phyloP scores from a whole-genome alignment of 2,888 invertebrate genomes.

The Ichneumon xanthorius region DNA sequence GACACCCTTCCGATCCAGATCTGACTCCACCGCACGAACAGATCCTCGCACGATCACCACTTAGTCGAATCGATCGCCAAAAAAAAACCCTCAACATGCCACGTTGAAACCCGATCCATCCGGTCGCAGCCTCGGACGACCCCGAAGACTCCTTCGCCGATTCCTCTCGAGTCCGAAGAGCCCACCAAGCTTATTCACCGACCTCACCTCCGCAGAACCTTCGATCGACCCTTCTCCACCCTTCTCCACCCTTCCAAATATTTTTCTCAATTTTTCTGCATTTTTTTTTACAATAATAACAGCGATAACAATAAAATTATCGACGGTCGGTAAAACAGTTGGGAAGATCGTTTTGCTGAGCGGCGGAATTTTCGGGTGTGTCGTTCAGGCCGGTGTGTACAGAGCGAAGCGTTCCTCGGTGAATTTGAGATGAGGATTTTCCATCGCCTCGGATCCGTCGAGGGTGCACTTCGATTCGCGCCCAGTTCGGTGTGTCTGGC shows the following conservation, averaged over 20 bases:
- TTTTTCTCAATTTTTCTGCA: not conserved
- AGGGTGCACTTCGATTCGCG: slow-evolving; percentile 20
- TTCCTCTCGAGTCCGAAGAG: not conserved
- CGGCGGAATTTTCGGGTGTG: slow-evolving; percentile 19
- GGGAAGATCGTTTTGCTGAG: slow-evolving; percentile 3
- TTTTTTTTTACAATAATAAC: not conserved
- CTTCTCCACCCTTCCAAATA: not conserved
- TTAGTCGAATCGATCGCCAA: slow-evolving; percentile 5
- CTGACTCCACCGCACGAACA: not conserved
- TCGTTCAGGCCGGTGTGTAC: slow-evolving; percentile 52
- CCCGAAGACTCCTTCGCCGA: slow-evolving; percentile 10
- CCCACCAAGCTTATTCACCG: not conserved
- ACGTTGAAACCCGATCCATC: not conserved
- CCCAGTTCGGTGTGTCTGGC: slow-evolving; percentile 49
- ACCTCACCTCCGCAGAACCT: slow-evolving; percentile 10
- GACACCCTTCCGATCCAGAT: slow-evolving; percentile 16
- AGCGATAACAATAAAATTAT: slow-evolving; percentile 25
- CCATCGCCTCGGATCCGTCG: slow-evolving; percentile 34
- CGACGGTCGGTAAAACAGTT: slow-evolving; percentile 6
- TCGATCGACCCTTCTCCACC: slow-evolving; percentile 14
- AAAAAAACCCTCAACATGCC: slow-evolving; percentile 46
- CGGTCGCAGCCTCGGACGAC: slow-evolving; percentile 2
- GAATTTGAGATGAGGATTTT: slow-evolving; percentile 21
- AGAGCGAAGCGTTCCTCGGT: slow-evolving; percentile 31
- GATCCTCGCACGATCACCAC: slow-evolving; percentile 15